Base-by-base conservation (phyloP, 2,113 vertebrate genomes). In the Myrmecophaga tridactyla region DNA sequence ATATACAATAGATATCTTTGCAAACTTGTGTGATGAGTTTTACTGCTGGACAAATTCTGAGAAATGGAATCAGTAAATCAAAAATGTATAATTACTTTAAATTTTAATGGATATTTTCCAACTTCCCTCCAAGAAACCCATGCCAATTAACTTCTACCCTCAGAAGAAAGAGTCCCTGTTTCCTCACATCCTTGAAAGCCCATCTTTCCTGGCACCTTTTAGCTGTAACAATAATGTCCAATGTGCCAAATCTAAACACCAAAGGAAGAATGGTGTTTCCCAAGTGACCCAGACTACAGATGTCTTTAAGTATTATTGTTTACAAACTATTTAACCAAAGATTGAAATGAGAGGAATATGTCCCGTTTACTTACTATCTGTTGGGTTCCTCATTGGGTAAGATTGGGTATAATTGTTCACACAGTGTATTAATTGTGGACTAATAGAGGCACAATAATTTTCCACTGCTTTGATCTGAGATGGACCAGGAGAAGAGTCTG, bases 341-440 rank as follows among this genome's bases (percentile, higher is more conserved):
- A 23, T 1, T 7, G 34, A 92, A 12, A 72, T 70, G 31, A 94
- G 70, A 90, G 87, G 9, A 94, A 70, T 27, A 88, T 18, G 7
- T 48, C 60, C 70, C 14, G 73, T 81, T 76, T 97, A 98, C 99
- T 99, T 97, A 99, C 99, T 99, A 95, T 99, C 99, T n/a, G 99
- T 99, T 18, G 99, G 99, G 96, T 99, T 99, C 92, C 98, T 99
- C 98, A 99, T 99, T 36, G 99, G 99, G 95, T 99, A 99, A 20
- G 99, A 99, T 94, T 99, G 99, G 70, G 99, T 99, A 83, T 99
- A 99, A 98, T 99, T 99, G 97, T 98, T 99, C 96, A 99, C 99
- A 76, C 99, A 99, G 98, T 98, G 98, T 96, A 99, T 98, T 86
- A 99, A 98, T 94, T 99, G 99, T 34, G 99, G 98, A 70, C 99